Conservation (phyloP, 2,888 invertebrate species). For the Dorcus hopei region DNA sequence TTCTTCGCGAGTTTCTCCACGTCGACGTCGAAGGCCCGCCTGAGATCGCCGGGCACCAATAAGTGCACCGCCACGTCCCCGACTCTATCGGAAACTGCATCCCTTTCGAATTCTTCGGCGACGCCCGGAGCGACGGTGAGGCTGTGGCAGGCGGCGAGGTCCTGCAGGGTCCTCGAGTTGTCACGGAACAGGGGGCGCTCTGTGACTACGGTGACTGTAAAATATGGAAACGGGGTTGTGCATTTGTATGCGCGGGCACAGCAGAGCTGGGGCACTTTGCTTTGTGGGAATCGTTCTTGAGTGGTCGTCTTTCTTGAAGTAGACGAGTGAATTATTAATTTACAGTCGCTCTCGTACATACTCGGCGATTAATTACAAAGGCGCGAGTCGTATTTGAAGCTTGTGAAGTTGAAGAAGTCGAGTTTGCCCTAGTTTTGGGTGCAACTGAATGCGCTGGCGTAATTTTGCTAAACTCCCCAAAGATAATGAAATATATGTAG, state of each 20-base stretch:
- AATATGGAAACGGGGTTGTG: background rate
- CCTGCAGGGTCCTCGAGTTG: slow-evolving; percentile 32
- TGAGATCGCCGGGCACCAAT: slow-evolving; percentile 38
- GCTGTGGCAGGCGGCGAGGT: slow-evolving; percentile 33
- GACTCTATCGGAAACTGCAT: slow-evolving; percentile 31
- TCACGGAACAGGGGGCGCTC: slow-evolving; percentile 6
- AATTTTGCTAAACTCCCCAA: too few species aligned
- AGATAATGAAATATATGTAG: too few species aligned
- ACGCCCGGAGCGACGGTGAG: slow-evolving; percentile 6
- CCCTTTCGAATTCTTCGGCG: background rate
- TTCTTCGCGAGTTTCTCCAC: slow-evolving; percentile 38
- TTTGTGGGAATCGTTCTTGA: too few species aligned
- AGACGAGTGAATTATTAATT: too few species aligned
- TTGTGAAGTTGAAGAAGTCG: too few species aligned
- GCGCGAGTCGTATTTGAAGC: too few species aligned
- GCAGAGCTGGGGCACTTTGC: too few species aligned
- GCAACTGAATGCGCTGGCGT: too few species aligned
- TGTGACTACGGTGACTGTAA: slow-evolving; percentile 11
- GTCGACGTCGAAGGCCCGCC: slow-evolving; percentile 35
- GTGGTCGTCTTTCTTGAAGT: background rate
- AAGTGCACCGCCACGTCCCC: slow-evolving; percentile 36
- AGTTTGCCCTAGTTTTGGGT: too few species aligned
- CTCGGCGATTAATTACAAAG: too few species aligned
- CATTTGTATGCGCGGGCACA: too few species aligned
- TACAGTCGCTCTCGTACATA: too few species aligned